Conservation (phyloP, 2,113 vertebrate species). For the Holacanthus passer region DNA sequence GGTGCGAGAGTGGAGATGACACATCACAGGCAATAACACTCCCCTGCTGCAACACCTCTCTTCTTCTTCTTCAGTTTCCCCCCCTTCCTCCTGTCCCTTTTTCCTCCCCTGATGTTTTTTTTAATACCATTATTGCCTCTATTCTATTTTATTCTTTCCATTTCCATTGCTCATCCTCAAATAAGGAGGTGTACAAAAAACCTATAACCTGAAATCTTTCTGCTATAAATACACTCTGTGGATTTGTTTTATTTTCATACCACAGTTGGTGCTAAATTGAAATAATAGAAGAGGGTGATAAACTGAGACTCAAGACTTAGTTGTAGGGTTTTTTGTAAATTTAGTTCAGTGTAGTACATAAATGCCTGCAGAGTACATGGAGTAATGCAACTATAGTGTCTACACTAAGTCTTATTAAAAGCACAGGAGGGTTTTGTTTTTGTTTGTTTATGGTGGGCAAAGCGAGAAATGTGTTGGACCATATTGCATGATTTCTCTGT, state of each 20-base stretch:
- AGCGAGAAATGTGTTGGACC: not conserved
- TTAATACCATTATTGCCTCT: not conserved
- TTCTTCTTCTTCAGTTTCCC: not conserved
- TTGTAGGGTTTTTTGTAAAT: not conserved
- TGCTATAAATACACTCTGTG: not conserved
- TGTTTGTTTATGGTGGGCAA: not conserved
- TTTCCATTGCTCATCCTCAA: not conserved
- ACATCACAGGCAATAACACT: conserved; percentile 60
- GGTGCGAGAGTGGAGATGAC: conserved; percentile 49
- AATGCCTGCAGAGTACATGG: not conserved
- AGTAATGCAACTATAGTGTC: not conserved
- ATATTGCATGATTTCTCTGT: not conserved
- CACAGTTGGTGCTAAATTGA: not conserved
- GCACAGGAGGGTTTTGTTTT: not conserved
- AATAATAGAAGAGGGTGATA: not conserved
- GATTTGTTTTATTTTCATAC: not conserved
- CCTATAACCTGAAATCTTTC: not conserved
- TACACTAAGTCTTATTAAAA: not conserved
- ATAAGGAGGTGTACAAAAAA: not conserved
- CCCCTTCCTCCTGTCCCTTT: not conserved
- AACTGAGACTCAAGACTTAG: not conserved
- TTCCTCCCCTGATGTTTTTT: not conserved
- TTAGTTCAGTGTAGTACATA: not conserved
- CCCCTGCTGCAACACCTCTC: conserved; percentile 19
- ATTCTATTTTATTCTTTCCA: not conserved